Evolutionary conservation across 2,888 invertebrate genomes (phyloP).

Genomic region (Stenodera caucasica): DNA sequence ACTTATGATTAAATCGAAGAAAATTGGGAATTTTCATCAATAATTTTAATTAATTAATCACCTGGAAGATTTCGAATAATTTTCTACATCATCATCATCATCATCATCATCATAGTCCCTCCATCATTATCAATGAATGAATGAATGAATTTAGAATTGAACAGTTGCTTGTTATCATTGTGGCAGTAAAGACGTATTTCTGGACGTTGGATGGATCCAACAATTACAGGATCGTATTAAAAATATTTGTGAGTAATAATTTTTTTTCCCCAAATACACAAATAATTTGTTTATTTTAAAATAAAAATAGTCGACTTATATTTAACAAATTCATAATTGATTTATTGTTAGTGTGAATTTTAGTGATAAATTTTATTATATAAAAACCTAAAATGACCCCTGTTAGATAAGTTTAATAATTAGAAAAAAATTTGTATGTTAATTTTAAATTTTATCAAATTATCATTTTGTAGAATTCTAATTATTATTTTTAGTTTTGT

Average conservation of each 20-base stretch:
- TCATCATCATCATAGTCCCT: conserved; percentile 16
- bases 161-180: conserved; percentile 30
- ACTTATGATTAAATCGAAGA: no score
- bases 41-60: no score
- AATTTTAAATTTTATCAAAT: background rate
- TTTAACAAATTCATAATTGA: no score
- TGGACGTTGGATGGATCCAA: background rate
- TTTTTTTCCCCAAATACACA: no score
- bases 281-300: background rate
- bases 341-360: background rate
- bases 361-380: background rate
- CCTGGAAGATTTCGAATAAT: conserved; percentile 15
- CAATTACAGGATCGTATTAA: background rate
- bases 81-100: conserved; percentile 17
- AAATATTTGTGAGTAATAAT: no score
- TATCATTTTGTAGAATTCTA: background rate
- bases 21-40: no score
- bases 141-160: conserved; percentile 28
- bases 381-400: no score
- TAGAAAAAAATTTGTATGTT: no score
- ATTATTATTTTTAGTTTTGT: background rate
- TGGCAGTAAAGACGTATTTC: conserved; percentile 18
- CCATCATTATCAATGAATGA: conserved; percentile 29
- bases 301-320: no score
- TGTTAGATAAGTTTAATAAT: no score